Percentiles rank a stretch among this genome's conserved stretches.
phyloP scores from a whole-genome alignment of 2,797 vertebrate genomes.

The Microctenopoma steveboyesi region DNA sequence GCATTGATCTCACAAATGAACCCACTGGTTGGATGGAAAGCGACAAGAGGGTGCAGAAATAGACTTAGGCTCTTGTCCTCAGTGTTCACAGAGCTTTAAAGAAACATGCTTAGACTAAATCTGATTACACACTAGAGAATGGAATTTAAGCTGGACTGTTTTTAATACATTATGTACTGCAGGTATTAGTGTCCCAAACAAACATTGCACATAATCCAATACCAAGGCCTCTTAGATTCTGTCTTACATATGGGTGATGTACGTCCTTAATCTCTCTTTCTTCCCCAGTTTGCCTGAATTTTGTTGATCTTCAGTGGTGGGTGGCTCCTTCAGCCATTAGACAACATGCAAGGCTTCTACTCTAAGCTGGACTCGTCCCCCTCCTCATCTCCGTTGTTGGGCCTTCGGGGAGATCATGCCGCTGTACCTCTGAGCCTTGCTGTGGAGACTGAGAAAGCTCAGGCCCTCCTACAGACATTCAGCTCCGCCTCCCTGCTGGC shows the following conservation, averaged over 20 bases:
- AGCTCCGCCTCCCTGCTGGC: slow-evolving; percentile 90
- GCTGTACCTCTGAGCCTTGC: slow-evolving; percentile 85
- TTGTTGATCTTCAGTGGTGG: slow-evolving; percentile 60
- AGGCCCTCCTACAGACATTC: slow-evolving; percentile 91
- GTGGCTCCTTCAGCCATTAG: slow-evolving; percentile 51
- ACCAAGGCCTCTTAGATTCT: too few species aligned
- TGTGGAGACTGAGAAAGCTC: slow-evolving; percentile 91
- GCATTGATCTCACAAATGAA: neutral
- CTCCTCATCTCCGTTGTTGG: slow-evolving; percentile 60
- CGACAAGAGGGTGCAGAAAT: neutral
- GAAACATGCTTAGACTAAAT: too few species aligned
- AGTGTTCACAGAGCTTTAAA: too few species aligned
- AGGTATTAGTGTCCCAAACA: slow-evolving; percentile 2
- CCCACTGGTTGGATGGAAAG: neutral
- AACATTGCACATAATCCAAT: neutral
- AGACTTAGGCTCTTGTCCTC: neutral
- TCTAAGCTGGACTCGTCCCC: slow-evolving; percentile 80
- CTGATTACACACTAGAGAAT: too few species aligned
- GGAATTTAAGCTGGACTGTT: neutral
- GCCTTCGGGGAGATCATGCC: slow-evolving; percentile 50
- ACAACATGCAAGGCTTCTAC: slow-evolving; percentile 82
- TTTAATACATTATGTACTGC: too few species aligned
- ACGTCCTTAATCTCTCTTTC: slow-evolving; percentile 1
- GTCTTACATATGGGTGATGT: neutral
- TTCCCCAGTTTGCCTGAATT: slow-evolving; percentile 47